Base-by-base conservation (phyloP, 2,888 invertebrate species). In the Anoplius nigerrimus region DNA sequence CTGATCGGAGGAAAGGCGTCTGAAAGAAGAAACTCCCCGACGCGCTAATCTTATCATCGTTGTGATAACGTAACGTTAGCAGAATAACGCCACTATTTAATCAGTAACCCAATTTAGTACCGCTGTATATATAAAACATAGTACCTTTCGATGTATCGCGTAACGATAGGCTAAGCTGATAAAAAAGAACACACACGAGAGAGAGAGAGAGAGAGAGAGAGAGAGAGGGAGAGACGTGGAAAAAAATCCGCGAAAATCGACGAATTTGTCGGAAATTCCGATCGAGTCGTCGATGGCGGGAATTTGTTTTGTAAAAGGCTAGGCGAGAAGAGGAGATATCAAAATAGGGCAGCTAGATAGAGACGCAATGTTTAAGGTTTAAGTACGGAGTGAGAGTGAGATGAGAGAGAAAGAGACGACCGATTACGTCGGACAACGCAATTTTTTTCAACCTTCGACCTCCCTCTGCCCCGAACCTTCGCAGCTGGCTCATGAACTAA, bases 61-160 rank as follows among this genome's bases (percentile, higher is more conserved):
- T 88, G 88, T 88, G 88, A 88, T 88, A 86, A 87, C 84, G 83
- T 88, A 75, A 85, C 82, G 81, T 85, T 87, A 86, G 82, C 77
- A 83, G 34, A 84, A 83, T 80, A 34, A 80, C 82, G 81, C 79
- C 82, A 84, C 84, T 88, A 88, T 87, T 87, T 88, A 88, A 88
- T 84, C 87, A 84, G 83, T 85, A 18, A 84, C 87, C 78, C 86
- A 85, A 83, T 86, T 34, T 86, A 86, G 86, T 84, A 86, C 83
- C 78, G 80, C 78, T 87, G 85, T 87, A 85, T 83, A 84, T 86
- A 83, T 78, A 80, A 81, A 84, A 82, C 79, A 84, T 83, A 79
- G 82, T 82, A 82, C 78, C 78, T 81, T 83, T 86, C 82, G 84
- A 84, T 87, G 86, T 88, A 86, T 83, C 83, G 84, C 84, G 84